phyloP scores from a whole-genome alignment of 1,140 invertebrate genomes.

The Lasioglossum baleicum region DNA sequence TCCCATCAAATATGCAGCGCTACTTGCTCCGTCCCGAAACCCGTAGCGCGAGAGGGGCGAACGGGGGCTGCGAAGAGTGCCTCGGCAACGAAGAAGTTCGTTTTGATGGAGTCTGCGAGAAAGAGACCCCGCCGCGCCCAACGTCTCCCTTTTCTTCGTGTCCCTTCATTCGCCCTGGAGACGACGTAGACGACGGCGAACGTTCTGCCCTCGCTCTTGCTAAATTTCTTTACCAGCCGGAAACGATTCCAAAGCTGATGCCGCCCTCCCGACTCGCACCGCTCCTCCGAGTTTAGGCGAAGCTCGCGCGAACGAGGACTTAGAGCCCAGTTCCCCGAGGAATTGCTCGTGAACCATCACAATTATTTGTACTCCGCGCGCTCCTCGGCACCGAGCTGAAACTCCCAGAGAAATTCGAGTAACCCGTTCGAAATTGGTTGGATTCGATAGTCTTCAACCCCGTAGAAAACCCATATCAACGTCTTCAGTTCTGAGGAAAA shows the following conservation, averaged over 20 bases:
- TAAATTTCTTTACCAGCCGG: constrained; percentile 19
- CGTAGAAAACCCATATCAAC: too few species aligned
- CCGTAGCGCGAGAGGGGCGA: too few species aligned
- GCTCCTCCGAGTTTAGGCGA: not conserved
- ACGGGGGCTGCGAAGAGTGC: not conserved
- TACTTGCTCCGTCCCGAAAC: constrained; percentile 57
- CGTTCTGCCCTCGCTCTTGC: not conserved
- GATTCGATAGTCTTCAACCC: too few species aligned
- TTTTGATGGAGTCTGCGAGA: constrained; percentile 54
- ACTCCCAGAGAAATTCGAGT: not conserved
- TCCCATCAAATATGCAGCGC: constrained; percentile 74
- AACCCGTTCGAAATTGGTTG: too few species aligned
- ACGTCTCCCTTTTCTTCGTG: not conserved
- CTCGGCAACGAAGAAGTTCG: constrained; percentile 34
- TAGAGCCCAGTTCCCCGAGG: not conserved
- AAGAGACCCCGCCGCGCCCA: not conserved
- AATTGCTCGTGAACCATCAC: not conserved
- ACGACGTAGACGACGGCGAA: not conserved
- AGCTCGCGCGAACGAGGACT: not conserved
- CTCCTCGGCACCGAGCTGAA: not conserved
- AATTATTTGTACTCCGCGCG: not conserved
- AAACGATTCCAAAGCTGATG: not conserved
- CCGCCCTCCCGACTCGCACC: not conserved
- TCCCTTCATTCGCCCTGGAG: not conserved
- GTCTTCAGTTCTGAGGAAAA: too few species aligned